These are phyloP conservation scores for Drosophila kanapiae DNA, from an alignment of 1,140 invertebrate genomes.

Conservation along the genomic window DNA sequence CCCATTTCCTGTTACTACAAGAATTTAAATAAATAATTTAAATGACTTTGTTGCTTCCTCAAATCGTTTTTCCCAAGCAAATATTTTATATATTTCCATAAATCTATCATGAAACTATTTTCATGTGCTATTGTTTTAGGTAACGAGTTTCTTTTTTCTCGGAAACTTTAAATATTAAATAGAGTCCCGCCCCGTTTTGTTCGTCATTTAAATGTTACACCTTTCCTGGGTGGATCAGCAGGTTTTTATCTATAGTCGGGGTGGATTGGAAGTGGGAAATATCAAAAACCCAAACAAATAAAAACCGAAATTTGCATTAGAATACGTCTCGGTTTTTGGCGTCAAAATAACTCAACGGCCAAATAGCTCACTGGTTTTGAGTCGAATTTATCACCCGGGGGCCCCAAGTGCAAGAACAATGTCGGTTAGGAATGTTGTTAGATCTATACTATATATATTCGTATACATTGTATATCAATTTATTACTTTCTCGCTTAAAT, in stretches of 20 bases:
- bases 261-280: constrained; percentile 17
- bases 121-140: background rate
- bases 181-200: constrained; percentile 26
- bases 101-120: constrained; percentile 11
- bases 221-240: constrained; percentile 30
- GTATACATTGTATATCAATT: constrained; percentile 44
- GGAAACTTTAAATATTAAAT: constrained; percentile 26
- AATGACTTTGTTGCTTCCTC: background rate
- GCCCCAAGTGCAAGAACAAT: constrained; percentile 37
- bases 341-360: constrained; percentile 54
- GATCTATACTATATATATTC: constrained; percentile 1
- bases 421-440: constrained; percentile 35
- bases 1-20: background rate
- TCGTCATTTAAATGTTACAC: constrained; percentile 45
- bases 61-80: background rate
- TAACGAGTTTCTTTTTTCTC: constrained; percentile 19
- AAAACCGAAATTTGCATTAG: constrained; percentile 60
- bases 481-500: constrained; percentile 57
- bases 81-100: constrained; percentile 5
- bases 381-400: constrained; percentile 44
- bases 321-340: constrained; percentile 52
- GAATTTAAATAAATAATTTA: background rate
- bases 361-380: constrained; percentile 50
- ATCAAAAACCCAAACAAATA: constrained; percentile 51
- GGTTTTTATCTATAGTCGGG: constrained; percentile 25